Conservation (phyloP, 2,797 vertebrate genomes). For the Pseudochirops corinnae region DNA sequence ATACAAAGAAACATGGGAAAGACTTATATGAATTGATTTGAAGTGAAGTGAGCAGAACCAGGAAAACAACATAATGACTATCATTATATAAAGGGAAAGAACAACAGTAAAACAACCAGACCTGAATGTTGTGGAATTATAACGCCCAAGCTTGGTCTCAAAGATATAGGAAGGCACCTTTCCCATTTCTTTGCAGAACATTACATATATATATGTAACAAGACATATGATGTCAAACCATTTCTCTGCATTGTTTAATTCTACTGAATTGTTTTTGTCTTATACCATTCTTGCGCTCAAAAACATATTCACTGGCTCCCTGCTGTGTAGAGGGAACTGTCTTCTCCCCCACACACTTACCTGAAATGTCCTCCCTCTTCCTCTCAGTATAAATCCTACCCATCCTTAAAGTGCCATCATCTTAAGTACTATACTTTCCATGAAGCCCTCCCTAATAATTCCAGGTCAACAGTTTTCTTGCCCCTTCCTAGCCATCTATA, state of each 20-base stretch:
- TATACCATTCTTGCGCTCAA: background rate
- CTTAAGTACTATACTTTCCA: background rate
- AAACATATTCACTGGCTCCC: background rate
- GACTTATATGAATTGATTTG: background rate
- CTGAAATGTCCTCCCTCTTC: background rate
- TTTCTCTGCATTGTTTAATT: background rate
- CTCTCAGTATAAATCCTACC: background rate
- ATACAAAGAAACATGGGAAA: background rate
- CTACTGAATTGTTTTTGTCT: background rate
- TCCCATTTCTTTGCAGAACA: background rate
- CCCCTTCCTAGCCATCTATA: background rate
- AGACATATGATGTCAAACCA: background rate
- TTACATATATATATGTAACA: background rate
- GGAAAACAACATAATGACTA: background rate
- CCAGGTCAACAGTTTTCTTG: background rate
- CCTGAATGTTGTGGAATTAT: background rate
- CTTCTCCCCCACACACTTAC: background rate
- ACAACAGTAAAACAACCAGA: background rate
- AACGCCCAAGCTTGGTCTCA: background rate
- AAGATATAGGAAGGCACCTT: background rate
- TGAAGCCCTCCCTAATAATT: background rate
- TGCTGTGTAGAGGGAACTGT: background rate
- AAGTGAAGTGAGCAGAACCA: background rate
- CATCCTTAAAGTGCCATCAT: background rate
- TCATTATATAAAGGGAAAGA: background rate